Conservation (phyloP, 2,888 invertebrate species). For the Rhodophaea formosa region DNA sequence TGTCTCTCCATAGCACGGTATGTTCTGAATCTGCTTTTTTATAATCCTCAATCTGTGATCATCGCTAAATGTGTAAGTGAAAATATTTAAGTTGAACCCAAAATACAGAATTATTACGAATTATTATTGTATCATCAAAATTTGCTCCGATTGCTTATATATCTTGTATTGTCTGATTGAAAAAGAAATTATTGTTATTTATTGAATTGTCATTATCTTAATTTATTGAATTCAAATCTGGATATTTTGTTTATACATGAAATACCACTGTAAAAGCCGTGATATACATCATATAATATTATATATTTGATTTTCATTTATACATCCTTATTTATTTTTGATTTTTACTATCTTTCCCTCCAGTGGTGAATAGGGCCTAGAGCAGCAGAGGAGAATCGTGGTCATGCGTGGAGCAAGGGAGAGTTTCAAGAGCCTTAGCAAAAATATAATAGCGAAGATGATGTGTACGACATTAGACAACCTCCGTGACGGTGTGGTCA, state of each 20-base stretch:
- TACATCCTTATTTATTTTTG: background rate
- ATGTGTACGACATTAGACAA: too few relatives aligned
- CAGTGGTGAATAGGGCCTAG: too few relatives aligned
- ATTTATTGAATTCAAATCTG: slow-evolving; percentile 77
- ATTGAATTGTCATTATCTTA: slow-evolving; percentile 75
- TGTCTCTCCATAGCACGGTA: slow-evolving; percentile 78
- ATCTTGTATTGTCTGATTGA: slow-evolving; percentile 58
- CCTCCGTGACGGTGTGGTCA: too few relatives aligned
- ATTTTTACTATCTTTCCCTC: too few relatives aligned
- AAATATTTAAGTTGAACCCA: slow-evolving; percentile 69
- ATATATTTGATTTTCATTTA: slow-evolving; percentile 71
- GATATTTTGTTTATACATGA: slow-evolving; percentile 78
- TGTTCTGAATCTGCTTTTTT: slow-evolving; percentile 79
- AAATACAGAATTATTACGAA: slow-evolving; percentile 58
- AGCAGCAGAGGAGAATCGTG: too few relatives aligned
- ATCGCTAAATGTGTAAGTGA: slow-evolving; percentile 77
- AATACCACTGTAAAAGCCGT: slow-evolving; percentile 81
- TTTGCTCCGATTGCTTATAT: slow-evolving; percentile 67
- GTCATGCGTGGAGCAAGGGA: too few relatives aligned
- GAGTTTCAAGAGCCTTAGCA: too few relatives aligned
- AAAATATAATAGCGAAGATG: too few relatives aligned
- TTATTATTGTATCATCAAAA: slow-evolving; percentile 53
- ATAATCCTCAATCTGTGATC: slow-evolving; percentile 81
- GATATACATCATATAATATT: slow-evolving; percentile 80
- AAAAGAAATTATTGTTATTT: slow-evolving; percentile 72